A percentile compares a stretch with the other conserved stretches of the same genome.
phyloP scores from a whole-genome alignment of 2,888 invertebrate species.

The Megamerina dolium region DNA sequence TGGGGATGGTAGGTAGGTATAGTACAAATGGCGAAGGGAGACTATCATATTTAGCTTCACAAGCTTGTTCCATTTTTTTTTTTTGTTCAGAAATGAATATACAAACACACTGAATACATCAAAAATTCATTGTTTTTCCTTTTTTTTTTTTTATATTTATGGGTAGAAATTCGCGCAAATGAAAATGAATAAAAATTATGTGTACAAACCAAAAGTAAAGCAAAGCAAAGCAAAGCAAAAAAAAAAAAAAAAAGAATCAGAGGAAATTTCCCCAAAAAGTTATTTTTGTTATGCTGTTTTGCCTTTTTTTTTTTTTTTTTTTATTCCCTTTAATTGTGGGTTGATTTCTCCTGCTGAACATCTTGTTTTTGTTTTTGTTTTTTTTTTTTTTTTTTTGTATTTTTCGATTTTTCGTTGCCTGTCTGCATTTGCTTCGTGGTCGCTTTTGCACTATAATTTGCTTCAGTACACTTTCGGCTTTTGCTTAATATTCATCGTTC shows the following conservation, averaged over 20 bases:
- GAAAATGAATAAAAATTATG: no score
- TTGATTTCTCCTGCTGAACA: conserved; percentile 1
- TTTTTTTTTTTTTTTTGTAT: background rate
- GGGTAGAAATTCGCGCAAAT: no score
- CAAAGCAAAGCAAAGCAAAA: no score
- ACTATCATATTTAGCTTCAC: conserved; percentile 16
- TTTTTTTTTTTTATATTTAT: no score
- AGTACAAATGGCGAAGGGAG: no score
- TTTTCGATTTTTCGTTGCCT: conserved; percentile 1
- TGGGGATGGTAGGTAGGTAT: conserved; percentile 15
- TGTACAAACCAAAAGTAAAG: no score
- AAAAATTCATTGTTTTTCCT: no score
- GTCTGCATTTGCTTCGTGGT: conserved; percentile 8
- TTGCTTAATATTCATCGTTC: conserved; percentile 6
- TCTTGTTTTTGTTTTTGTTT: conserved; percentile 7
- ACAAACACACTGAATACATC: no score
- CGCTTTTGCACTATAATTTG: conserved; percentile 12
- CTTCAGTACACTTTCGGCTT: conserved; percentile 18
- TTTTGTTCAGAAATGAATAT: no score
- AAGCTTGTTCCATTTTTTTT: conserved; percentile 17
- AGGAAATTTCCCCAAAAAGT: no score
- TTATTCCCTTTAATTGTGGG: background rate
- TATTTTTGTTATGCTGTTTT: conserved; percentile 17
- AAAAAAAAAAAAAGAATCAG: no score
- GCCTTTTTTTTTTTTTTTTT: conserved; percentile 1